These are phyloP conservation scores for Micromys minutus DNA, from an alignment of 2,113 vertebrate genomes.

Conservation along the genomic window DNA sequence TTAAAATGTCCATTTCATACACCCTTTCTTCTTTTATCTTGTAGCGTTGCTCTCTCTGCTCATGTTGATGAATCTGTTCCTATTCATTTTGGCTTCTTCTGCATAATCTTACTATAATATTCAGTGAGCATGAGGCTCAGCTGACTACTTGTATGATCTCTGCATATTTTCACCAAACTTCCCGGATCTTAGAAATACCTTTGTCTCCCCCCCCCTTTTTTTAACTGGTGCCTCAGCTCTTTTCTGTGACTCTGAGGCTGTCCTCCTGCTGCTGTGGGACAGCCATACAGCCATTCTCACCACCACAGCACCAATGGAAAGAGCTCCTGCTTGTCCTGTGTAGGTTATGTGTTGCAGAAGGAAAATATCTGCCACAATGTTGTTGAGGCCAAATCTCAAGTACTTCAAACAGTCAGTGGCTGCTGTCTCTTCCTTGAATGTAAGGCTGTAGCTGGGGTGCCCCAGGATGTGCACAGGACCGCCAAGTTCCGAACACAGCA, in stretches of 20 bases:
- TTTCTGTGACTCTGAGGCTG: background rate
- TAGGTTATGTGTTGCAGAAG: background rate
- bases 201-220: too few relatives aligned
- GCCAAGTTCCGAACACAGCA: background rate
- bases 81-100: background rate
- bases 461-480: background rate
- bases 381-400: background rate
- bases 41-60: background rate
- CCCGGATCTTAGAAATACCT: background rate
- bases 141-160: background rate
- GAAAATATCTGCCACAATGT: background rate
- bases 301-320: background rate
- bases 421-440: background rate
- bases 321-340: accelerated
- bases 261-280: accelerated
- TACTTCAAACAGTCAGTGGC: background rate
- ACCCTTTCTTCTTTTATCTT: background rate
- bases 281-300: too few relatives aligned
- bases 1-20: background rate
- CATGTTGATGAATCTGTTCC: background rate
- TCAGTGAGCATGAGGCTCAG: background rate
- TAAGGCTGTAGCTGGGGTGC: background rate
- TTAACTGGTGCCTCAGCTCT: too few relatives aligned
- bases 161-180: background rate
- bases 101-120: background rate